phyloP scores from a whole-genome alignment of 1,140 invertebrate species.

The Saccostrea cuccullata region DNA sequence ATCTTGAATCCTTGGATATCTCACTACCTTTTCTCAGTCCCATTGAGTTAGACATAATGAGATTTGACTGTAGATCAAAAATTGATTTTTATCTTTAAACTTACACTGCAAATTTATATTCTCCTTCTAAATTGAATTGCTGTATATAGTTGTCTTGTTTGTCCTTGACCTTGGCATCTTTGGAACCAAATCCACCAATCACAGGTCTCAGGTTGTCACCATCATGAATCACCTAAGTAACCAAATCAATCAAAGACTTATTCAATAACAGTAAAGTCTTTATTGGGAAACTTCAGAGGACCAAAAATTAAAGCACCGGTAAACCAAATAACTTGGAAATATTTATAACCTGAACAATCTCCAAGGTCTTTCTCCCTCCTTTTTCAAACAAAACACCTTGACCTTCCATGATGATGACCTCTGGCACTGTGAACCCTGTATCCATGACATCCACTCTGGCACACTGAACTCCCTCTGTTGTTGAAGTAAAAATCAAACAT shows the following conservation, averaged over 20 bases:
- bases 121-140: slow-evolving; percentile 76
- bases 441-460: slow-evolving; percentile 68
- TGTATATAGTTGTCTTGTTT: slow-evolving; percentile 70
- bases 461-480: slow-evolving; percentile 70
- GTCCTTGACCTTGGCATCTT: slow-evolving; percentile 55
- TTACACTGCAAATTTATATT: slow-evolving; percentile 78
- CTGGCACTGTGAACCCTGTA: slow-evolving; percentile 70
- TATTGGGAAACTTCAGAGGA: not conserved
- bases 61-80: too few relatives aligned
- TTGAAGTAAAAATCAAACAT: not conserved
- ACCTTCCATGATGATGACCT: slow-evolving; percentile 73
- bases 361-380: not conserved
- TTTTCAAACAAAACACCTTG: slow-evolving; percentile 61
- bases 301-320: too few relatives aligned
- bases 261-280: not conserved
- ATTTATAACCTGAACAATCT: not conserved
- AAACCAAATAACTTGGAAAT: too few relatives aligned
- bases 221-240: slow-evolving; percentile 76
- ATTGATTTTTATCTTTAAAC: slow-evolving; percentile 37
- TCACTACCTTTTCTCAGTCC: too few relatives aligned
- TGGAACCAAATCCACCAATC: slow-evolving; percentile 73
- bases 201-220: slow-evolving; percentile 76
- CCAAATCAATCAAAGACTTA: not conserved
- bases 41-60: too few relatives aligned
- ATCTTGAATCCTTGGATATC: too few relatives aligned